Conservation (phyloP, 2,113 vertebrate genomes). For the Upupa epops region DNA sequence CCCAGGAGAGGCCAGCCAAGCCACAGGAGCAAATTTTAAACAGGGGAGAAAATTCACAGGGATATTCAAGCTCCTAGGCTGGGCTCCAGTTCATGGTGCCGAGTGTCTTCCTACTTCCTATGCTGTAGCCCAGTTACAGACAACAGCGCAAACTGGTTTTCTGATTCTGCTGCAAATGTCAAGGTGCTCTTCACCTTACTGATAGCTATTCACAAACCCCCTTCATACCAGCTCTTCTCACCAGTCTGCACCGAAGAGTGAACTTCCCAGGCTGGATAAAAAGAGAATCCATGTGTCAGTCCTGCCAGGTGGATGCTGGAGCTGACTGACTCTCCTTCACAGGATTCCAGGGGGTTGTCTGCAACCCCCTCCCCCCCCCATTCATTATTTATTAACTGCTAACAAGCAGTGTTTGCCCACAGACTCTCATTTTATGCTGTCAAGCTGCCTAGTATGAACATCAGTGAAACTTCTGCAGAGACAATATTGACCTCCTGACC, state of each 20-base stretch:
- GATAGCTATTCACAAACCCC: neutral
- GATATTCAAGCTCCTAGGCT: constrained; percentile 7
- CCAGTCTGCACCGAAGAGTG: neutral
- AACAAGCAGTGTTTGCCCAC: neutral
- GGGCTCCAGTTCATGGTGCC: neutral
- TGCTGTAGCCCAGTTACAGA: neutral
- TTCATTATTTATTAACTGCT: neutral
- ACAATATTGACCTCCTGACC: neutral
- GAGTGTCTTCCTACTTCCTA: neutral
- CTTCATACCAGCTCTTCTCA: neutral
- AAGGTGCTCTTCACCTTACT: neutral
- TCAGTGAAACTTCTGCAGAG: neutral
- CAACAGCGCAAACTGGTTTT: neutral
- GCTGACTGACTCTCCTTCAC: neutral
- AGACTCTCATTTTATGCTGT: neutral
- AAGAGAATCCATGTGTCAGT: neutral
- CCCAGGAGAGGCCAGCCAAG: constrained; percentile 14
- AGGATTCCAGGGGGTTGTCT: neutral
- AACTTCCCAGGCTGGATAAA: neutral
- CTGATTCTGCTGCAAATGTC: neutral
- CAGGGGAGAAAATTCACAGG: constrained; percentile 28
- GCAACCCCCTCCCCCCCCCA: neutral
- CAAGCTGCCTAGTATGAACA: neutral
- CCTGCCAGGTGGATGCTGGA: neutral
- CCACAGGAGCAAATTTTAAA: constrained; percentile 31